phyloP scores from a whole-genome alignment of 2,888 invertebrate species.

The Glyphotaelius pellucidus region DNA sequence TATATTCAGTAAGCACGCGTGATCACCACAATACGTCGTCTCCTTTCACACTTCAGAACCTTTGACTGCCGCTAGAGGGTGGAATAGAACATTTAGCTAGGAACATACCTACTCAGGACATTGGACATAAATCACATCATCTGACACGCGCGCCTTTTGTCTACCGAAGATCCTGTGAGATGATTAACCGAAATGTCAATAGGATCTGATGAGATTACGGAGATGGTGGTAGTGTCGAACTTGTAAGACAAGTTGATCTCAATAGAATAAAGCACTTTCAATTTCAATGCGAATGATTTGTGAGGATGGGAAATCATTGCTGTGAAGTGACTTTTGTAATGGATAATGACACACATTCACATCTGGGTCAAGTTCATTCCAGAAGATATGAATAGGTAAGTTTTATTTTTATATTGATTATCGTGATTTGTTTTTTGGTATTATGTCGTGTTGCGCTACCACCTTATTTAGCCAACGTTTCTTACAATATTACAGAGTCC shows the following conservation, averaged over 20 bases:
- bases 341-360: not conserved
- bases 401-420: too few relatives aligned
- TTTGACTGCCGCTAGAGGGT: not conserved
- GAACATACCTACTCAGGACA: not conserved
- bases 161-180: not conserved
- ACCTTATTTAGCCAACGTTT: too few relatives aligned
- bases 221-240: not conserved
- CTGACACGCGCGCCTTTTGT: conserved; percentile 27
- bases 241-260: conserved; percentile 10
- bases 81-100: not conserved
- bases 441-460: too few relatives aligned
- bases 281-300: not conserved
- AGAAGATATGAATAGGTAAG: not conserved
- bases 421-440: too few relatives aligned
- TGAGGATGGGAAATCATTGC: not conserved
- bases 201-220: not conserved
- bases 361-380: not conserved
- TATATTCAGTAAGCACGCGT: conserved; percentile 4
- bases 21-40: not conserved
- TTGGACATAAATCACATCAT: conserved; percentile 4
- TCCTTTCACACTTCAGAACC: conserved; percentile 4
- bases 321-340: not conserved
- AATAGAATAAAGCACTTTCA: not conserved
- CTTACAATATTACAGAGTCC: too few relatives aligned
- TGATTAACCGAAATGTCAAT: conserved; percentile 38